These are phyloP conservation scores for Ellobium chinense DNA, from an alignment of 2,888 invertebrate species.

Conservation along the genomic window DNA sequence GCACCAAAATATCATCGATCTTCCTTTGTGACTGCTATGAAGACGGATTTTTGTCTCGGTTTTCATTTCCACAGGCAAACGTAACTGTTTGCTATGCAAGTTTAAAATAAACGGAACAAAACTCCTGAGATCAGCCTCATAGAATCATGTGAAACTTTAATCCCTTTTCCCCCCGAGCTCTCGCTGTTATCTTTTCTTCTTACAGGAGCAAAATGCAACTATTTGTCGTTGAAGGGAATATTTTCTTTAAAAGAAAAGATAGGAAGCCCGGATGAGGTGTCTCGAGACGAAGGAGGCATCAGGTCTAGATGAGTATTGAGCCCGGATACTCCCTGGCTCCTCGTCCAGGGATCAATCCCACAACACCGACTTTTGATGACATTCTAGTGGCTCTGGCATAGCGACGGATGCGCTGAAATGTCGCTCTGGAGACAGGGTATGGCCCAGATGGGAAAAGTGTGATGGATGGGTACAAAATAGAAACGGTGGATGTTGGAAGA, in stretches of 20 bases:
- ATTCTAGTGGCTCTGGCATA: background rate
- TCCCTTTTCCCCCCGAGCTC: background rate
- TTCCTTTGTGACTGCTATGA: too few relatives aligned
- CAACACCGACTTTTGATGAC: background rate
- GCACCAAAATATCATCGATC: too few relatives aligned
- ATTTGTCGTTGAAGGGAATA: background rate
- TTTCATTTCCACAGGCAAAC: too few relatives aligned
- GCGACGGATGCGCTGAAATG: background rate
- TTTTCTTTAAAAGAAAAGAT: background rate
- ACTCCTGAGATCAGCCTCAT: too few relatives aligned
- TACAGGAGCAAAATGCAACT: background rate
- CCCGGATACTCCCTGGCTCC: background rate
- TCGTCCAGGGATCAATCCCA: background rate
- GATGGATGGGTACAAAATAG: too few relatives aligned
- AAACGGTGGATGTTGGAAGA: too few relatives aligned
- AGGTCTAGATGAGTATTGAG: slow-evolving; percentile 5
- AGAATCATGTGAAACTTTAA: background rate
- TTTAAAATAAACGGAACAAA: too few relatives aligned
- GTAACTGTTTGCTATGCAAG: too few relatives aligned
- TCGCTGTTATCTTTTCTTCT: background rate
- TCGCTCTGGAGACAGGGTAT: too few relatives aligned
- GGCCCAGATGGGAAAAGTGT: too few relatives aligned
- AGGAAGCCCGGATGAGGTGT: background rate
- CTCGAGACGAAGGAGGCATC: background rate
- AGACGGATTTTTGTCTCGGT: too few relatives aligned